Evolutionary conservation across 2,888 invertebrate genomes (phyloP).

Genomic region (Melipona bicolor): DNA sequence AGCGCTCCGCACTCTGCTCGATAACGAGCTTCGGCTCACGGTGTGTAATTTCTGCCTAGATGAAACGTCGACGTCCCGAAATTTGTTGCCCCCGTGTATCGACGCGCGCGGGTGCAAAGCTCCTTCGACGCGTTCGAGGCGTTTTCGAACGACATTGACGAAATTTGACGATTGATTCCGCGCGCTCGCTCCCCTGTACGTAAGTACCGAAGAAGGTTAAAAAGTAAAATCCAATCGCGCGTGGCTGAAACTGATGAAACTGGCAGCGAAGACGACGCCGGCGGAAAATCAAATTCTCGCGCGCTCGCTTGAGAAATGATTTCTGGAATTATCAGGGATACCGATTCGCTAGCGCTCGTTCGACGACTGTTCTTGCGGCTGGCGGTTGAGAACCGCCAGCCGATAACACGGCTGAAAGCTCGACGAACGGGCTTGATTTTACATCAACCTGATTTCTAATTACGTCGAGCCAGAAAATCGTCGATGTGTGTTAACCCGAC

Average conservation of each 20-base stretch:
- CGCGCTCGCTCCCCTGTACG: too few species aligned
- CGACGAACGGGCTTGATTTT: constrained; percentile 27
- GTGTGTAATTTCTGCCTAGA: background rate
- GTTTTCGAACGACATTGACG: too few species aligned
- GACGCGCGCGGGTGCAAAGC: background rate
- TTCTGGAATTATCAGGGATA: constrained; percentile 24
- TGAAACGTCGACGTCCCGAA: background rate
- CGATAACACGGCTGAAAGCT: constrained; percentile 2
- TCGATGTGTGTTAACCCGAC: constrained; percentile 59
- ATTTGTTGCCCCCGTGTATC: background rate
- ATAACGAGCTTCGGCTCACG: background rate
- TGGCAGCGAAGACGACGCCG: constrained; percentile 4
- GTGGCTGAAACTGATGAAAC: constrained; percentile 35
- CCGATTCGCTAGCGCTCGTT: background rate
- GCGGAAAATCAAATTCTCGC: constrained; percentile 62
- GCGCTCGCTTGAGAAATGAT: constrained; percentile 49
- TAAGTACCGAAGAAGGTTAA: background rate
- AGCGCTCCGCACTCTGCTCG: too few species aligned
- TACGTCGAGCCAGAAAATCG: constrained; percentile 56
- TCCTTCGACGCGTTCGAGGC: constrained; percentile 31
- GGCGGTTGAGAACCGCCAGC: constrained; percentile 6
- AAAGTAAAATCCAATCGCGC: constrained; percentile 25
- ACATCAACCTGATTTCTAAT: constrained; percentile 62
- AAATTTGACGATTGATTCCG: too few species aligned
- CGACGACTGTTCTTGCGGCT: too few species aligned